Evolutionary conservation across 2,113 vertebrate genomes (phyloP).

Genomic region (Scalopus aquaticus): DNA sequence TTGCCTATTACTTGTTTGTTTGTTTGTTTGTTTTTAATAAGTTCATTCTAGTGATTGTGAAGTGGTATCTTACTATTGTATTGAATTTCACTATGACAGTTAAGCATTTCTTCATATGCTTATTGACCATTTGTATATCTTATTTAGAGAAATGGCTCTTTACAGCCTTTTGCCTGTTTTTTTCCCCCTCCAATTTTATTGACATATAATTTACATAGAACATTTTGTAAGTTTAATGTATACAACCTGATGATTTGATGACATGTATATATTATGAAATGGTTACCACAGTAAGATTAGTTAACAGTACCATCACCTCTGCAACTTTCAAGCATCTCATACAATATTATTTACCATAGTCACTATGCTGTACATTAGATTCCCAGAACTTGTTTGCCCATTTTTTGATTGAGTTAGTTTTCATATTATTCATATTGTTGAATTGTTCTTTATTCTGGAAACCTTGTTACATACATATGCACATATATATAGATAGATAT

Average conservation of each 20-base stretch:
- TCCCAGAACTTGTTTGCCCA: background rate
- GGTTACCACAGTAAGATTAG: background rate
- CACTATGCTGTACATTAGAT: too few species aligned
- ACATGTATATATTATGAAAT: background rate
- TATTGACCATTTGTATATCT: too few species aligned
- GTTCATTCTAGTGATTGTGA: background rate
- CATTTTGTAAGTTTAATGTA: background rate
- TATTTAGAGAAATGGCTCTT: too few species aligned
- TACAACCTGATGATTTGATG: background rate
- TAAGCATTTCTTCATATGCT: background rate
- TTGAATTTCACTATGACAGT: background rate
- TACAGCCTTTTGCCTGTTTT: background rate
- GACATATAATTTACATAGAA: background rate
- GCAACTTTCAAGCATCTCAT: too few species aligned
- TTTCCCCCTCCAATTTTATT: background rate
- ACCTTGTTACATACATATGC: background rate
- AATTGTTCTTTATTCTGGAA: background rate
- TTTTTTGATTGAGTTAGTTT: conserved; percentile 16
- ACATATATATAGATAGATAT: background rate
- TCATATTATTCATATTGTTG: background rate
- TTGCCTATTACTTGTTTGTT: background rate
- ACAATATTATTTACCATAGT: too few species aligned
- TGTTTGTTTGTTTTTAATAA: background rate
- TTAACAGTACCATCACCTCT: background rate
- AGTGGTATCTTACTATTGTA: background rate